Evolutionary conservation across 2,113 vertebrate species (phyloP).

Genomic region (Ptychochromis oligacanthus): DNA sequence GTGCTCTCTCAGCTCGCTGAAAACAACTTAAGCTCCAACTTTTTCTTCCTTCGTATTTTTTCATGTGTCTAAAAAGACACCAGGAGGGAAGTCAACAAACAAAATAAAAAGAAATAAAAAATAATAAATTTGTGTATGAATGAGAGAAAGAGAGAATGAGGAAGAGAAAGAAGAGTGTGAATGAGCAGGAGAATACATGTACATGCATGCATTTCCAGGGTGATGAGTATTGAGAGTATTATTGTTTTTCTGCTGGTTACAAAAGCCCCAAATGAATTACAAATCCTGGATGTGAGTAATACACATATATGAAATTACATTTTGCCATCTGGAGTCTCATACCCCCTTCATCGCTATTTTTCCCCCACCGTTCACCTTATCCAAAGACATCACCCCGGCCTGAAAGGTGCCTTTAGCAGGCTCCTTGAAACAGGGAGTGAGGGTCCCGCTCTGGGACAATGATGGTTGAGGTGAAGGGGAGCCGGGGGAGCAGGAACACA

Average conservation of each 20-base stretch:
- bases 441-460: conserved; percentile 90
- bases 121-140: background rate
- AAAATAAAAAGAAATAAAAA: background rate
- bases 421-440: conserved; percentile 90
- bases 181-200: conserved; percentile 14
- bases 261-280: conserved; percentile 40
- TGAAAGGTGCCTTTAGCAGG: conserved; percentile 88
- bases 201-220: conserved; percentile 11
- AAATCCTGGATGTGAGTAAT: conserved; percentile 51
- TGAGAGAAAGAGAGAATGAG: fast-evolving
- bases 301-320: conserved; percentile 70
- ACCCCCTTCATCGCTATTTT: conserved; percentile 32
- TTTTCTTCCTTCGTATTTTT: conserved; percentile 40
- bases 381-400: conserved; percentile 72
- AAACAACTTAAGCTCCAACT: conserved; percentile 35
- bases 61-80: background rate
- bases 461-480: conserved; percentile 90
- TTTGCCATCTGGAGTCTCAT: conserved; percentile 46
- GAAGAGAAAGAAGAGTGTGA: background rate
- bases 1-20: conserved; percentile 19
- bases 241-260: conserved; percentile 28
- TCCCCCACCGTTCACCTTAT: conserved; percentile 36
- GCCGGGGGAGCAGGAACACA: conserved; percentile 91
- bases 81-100: background rate
- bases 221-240: background rate